These are phyloP conservation scores for Lasioglossum zephyrum DNA, from an alignment of 2,888 invertebrate species.

Conservation along the genomic window DNA sequence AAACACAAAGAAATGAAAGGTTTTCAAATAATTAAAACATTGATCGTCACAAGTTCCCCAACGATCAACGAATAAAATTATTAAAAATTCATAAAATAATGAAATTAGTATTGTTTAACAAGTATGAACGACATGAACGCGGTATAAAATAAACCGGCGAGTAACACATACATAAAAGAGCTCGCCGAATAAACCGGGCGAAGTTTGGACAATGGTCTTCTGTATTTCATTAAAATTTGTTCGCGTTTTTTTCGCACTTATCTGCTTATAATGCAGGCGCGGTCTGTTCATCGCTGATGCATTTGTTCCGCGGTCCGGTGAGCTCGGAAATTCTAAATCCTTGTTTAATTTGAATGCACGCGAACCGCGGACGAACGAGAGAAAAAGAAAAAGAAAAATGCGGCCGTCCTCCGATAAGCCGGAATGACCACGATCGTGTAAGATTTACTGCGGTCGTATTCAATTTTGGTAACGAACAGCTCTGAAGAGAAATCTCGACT, in stretches of 20 bases:
- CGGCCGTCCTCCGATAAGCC: not conserved
- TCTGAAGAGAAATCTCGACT: not conserved
- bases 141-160: not conserved
- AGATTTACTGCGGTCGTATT: conserved; percentile 19
- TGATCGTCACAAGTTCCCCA: too few species aligned
- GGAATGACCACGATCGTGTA: not conserved
- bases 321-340: not conserved
- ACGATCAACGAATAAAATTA: too few species aligned
- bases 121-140: not conserved
- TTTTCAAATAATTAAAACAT: too few species aligned
- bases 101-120: not conserved
- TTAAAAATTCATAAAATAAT: not conserved
- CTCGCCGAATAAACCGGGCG: not conserved
- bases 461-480: conserved; percentile 14
- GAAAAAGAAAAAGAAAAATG: not conserved
- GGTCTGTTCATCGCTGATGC: not conserved
- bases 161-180: not conserved
- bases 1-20: too few species aligned
- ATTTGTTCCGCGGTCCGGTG: not conserved
- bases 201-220: not conserved
- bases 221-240: not conserved
- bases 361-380: not conserved
- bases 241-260: not conserved
- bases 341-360: conserved; percentile 6
- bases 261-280: not conserved